Conservation (phyloP, 2,797 vertebrate genomes). For the Enteromius fasciolatus region DNA sequence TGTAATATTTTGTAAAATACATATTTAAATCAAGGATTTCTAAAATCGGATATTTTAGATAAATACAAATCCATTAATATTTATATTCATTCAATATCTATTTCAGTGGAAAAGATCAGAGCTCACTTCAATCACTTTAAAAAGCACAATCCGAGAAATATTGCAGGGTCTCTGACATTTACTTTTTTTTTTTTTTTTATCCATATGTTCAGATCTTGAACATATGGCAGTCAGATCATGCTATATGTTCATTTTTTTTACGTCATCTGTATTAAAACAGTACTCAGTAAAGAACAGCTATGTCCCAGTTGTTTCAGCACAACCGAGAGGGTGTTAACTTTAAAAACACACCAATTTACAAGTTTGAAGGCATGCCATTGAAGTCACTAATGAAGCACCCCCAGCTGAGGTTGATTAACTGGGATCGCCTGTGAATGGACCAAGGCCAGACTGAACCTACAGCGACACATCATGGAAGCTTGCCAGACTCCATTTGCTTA, state of each 20-base stretch:
- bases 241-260: neutral
- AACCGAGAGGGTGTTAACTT: conserved; percentile 10
- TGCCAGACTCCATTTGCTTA: conserved; percentile 32
- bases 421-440: conserved; percentile 29
- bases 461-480: conserved; percentile 16
- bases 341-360: conserved; percentile 32
- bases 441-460: conserved; percentile 22
- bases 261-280: neutral
- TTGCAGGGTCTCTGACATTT: neutral
- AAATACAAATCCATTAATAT: neutral
- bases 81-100: too few relatives aligned
- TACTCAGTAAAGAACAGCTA: neutral
- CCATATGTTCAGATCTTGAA: neutral
- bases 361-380: conserved; percentile 33
- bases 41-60: neutral
- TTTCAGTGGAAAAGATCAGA: neutral
- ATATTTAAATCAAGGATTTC: neutral
- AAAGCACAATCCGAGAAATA: neutral
- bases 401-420: conserved; percentile 41
- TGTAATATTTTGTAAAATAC: neutral
- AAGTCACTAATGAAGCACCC: conserved; percentile 40
- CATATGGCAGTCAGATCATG: neutral
- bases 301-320: neutral
- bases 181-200: neutral
- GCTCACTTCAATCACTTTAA: conserved; percentile 5